These are phyloP conservation scores for Perdix hodgsoniae DNA, from an alignment of 2,797 vertebrate genomes.

Conservation along the genomic window DNA sequence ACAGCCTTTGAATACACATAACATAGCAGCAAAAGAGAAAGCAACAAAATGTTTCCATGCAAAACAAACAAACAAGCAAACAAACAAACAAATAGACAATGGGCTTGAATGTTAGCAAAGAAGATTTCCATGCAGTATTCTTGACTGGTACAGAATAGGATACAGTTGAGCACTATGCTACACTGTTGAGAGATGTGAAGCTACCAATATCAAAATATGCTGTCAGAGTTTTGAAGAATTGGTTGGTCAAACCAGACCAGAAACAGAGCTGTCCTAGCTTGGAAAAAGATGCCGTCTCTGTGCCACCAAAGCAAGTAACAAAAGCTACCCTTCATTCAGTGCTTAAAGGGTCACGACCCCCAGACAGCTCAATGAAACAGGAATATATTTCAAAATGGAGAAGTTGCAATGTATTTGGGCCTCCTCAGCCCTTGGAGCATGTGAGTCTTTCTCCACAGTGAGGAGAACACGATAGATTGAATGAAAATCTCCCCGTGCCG, in stretches of 20 bases:
- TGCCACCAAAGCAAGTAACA: background rate
- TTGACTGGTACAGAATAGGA: background rate
- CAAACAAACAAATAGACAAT: too few relatives aligned
- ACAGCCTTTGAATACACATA: background rate
- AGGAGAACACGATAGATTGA: background rate
- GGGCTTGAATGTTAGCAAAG: background rate
- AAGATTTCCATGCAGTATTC: background rate
- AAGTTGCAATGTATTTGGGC: background rate
- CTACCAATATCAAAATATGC: background rate
- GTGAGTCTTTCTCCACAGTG: background rate
- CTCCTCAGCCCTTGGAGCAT: background rate
- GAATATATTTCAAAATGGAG: background rate
- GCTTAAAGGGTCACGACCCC: background rate
- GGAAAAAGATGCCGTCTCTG: background rate
- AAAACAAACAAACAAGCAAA: too few relatives aligned
- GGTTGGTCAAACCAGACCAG: background rate
- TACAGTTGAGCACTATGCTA: background rate
- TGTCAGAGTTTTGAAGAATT: background rate
- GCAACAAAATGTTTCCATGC: background rate
- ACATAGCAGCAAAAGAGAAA: background rate
- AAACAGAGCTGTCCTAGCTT: background rate
- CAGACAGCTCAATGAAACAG: background rate
- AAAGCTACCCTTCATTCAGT: background rate
- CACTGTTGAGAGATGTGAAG: accelerated
- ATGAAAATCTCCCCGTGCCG: background rate